Base-by-base conservation (phyloP, 1,140 invertebrate genomes). In the Dryas iulia region DNA sequence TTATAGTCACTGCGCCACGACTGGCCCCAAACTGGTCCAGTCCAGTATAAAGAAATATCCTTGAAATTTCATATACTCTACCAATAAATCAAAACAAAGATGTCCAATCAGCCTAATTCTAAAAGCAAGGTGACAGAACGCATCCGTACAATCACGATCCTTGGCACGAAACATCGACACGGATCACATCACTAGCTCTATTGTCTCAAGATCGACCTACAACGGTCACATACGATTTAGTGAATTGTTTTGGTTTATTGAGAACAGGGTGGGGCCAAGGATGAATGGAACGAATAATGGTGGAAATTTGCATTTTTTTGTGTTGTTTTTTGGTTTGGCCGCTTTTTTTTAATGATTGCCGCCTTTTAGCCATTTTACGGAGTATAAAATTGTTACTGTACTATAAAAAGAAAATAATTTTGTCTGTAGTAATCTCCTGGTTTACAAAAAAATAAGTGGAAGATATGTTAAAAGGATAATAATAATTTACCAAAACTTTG, bases 121-220 rank as follows among this genome's bases (percentile, higher is more conserved):
- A 65, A 73, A 64, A 53, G 71, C 80, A 84, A 87, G 79, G 82
- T 75, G 82, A 86, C 81, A 80, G 74, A 54, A 66, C 72, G 71
- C 77, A 82, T 82, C 80, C 76, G 77, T 69, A 82, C 77, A 80
- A 80, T 81, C 80, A 65, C 84, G 39, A 81, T 87, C 86, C 86
- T 87, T 89, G 86, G 84, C 86, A 84, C 75, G 63, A 76, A 81
- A 81, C 66, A 76, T 76, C 71, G 61, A 74, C 83, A 85, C 74
- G 82, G 83, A 82, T 83, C 84, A 85, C 79, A 83, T 84, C 78
- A 81, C 78, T 81, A 53, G 74, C 68, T 58, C 83, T 79, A 88
- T 88, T 88, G 86, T 88, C 61, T 73, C 72, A 78, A 77, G 73
- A 79, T 76, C 80, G 81, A 84, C 79, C 81, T 83, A 79, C 79